phyloP scores from a whole-genome alignment of 2,113 vertebrate species.

The Gymnogyps californianus region DNA sequence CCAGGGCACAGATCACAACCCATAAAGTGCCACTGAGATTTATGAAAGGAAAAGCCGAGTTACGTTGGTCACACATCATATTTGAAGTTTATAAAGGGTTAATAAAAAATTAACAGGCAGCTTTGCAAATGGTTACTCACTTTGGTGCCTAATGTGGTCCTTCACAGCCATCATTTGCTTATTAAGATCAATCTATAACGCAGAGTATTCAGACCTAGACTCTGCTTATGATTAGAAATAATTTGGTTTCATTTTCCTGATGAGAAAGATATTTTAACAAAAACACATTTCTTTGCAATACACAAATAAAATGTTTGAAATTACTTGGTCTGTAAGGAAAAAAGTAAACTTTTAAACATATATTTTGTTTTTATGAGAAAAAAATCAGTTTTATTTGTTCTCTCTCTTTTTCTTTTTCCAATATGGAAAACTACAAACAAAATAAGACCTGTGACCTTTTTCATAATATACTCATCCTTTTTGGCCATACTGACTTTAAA shows the following conservation, averaged over 20 bases:
- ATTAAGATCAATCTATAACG: not conserved
- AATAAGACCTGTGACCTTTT: not conserved
- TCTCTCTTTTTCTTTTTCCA: not conserved
- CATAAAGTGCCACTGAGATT: not conserved
- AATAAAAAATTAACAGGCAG: slow-evolving; percentile 36
- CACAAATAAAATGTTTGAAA: not conserved
- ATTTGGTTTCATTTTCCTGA: not conserved
- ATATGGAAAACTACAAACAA: not conserved
- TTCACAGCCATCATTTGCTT: not conserved
- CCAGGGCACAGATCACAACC: not conserved
- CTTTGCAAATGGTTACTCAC: not conserved
- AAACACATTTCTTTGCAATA: not conserved
- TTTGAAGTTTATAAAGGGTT: slow-evolving; percentile 36
- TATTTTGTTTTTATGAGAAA: not conserved
- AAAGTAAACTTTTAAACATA: not conserved
- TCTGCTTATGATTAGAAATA: not conserved
- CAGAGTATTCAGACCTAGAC: not conserved
- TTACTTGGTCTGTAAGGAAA: not conserved
- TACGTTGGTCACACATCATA: not conserved
- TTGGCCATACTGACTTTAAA: not conserved
- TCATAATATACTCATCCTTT: not conserved
- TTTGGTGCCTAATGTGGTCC: not conserved
- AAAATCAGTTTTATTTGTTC: not conserved
- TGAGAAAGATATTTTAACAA: not conserved
- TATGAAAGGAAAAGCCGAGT: not conserved